A percentile compares a stretch with the other conserved stretches of the same genome.
phyloP scores from a whole-genome alignment of 2,888 invertebrate genomes.

The Orthosia incerta region DNA sequence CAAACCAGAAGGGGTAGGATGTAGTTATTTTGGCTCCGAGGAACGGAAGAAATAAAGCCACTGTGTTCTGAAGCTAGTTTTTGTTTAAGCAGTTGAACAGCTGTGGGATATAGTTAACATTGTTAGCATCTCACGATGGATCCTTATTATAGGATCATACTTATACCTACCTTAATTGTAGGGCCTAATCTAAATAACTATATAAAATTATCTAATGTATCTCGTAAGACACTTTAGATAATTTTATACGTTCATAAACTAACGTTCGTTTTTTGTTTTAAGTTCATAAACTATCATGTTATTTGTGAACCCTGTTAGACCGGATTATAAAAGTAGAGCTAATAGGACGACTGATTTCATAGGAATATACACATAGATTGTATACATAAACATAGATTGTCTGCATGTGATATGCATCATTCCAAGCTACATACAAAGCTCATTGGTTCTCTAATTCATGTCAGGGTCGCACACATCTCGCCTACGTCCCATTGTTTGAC shows the following conservation, averaged over 20 bases:
- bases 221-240: too few relatives aligned
- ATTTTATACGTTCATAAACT: too few relatives aligned
- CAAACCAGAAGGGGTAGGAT: neutral
- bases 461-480: constrained; percentile 54
- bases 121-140: neutral
- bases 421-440: constrained; percentile 11
- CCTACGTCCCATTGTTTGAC: constrained; percentile 55
- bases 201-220: too few relatives aligned
- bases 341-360: neutral
- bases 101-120: neutral
- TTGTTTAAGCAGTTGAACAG: neutral
- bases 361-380: too few relatives aligned
- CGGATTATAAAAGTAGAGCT: neutral
- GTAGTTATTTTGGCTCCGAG: constrained; percentile 17
- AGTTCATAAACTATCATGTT: too few relatives aligned
- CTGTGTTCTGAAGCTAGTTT: neutral
- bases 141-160: too few relatives aligned
- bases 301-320: neutral
- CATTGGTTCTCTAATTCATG: constrained; percentile 35
- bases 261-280: too few relatives aligned
- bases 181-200: too few relatives aligned
- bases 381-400: too few relatives aligned
- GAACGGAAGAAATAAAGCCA: neutral
- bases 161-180: too few relatives aligned
- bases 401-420: constrained; percentile 14